Evolutionary conservation across 1,140 invertebrate species (phyloP), one percentile per base, ranked within the genome.

Genomic region (Ditylenchus dipsaci): DNA sequence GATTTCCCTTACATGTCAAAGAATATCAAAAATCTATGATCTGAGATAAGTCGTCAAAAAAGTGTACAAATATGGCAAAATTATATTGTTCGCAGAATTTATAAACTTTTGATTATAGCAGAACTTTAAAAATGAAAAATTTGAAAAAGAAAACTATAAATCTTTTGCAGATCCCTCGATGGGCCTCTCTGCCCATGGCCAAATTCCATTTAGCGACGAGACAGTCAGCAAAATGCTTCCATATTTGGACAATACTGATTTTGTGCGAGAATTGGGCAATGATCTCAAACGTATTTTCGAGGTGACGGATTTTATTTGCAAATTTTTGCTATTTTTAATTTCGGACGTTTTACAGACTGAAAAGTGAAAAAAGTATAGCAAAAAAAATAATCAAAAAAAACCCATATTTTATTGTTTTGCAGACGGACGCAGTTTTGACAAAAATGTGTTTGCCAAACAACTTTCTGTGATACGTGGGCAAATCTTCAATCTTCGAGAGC

Each of bases 401-500:
- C 33, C 3, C 3, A 11, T 11, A 38, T 38, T 38, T 38, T 5
- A 38, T 11, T 11, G 11, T 11, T 38, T 38, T 38, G 33, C 33
- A 38, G 33, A 11, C 33, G 11, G 95, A 99, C 86, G 92, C 92
- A 85, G 95, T 23, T 98, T 98, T 86, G 94, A 97, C 86, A 89
- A 90, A 77, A 88, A 91, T 71, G 88, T 94, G 72, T 98, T 94
- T 86, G 93, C 95, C 84, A 91, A 90, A 74, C 95, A 98, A 87
- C 95, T 98, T 93, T 92, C 92, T 76, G 95, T 99, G 43, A 91
- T 97, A 90, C 87, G 95, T 73, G 96, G 96, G 30, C 87, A 88
- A 87, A 95, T 99, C 79, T 87, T 98, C 49, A 99, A 99, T 86
- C 86, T 99, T 71, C 93, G 91, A 66, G 93, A 98, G 95, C 95